Percentiles rank a stretch among this genome's conserved stretches.
Conservation (phyloP, 92 coral and sea anemone species). For the Epizoanthus rinbou region DNA sequence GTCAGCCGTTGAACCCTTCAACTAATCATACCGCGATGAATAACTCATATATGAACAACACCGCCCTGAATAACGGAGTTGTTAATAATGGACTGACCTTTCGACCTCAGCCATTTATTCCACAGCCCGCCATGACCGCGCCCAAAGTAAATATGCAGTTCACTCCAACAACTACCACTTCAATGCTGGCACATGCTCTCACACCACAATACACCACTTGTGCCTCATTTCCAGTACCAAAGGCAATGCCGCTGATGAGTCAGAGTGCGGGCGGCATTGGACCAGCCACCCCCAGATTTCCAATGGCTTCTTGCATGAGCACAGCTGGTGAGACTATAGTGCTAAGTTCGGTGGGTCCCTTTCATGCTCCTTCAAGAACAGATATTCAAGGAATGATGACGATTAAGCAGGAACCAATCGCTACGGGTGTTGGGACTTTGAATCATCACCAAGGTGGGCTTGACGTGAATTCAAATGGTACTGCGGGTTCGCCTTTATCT, state of each 20-base stretch:
- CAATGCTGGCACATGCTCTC: constrained; percentile 60
- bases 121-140: constrained; percentile 67
- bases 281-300: constrained; percentile 23
- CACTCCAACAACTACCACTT: constrained; percentile 71
- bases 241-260: constrained; percentile 73
- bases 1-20: constrained; percentile 71
- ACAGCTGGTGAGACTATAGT: constrained; percentile 75
- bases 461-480: constrained; percentile 67
- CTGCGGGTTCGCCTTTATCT: constrained; percentile 59
- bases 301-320: constrained; percentile 56
- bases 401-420: constrained; percentile 83
- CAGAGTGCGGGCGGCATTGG: constrained; percentile 60
- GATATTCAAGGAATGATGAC: constrained; percentile 77
- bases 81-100: constrained; percentile 79
- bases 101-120: constrained; percentile 82
- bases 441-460: constrained; percentile 76
- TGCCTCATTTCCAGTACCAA: constrained; percentile 81
- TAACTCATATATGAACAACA: constrained; percentile 75
- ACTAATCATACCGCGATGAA: constrained; percentile 62
- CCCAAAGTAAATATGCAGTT: constrained; percentile 74
- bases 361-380: constrained; percentile 69
- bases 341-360: constrained; percentile 66
- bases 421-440: constrained; percentile 56
- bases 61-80: constrained; percentile 76
- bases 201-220: constrained; percentile 67